These are phyloP conservation scores for Ips typographus DNA, from an alignment of 1,140 invertebrate genomes.

Conservation along the genomic window DNA sequence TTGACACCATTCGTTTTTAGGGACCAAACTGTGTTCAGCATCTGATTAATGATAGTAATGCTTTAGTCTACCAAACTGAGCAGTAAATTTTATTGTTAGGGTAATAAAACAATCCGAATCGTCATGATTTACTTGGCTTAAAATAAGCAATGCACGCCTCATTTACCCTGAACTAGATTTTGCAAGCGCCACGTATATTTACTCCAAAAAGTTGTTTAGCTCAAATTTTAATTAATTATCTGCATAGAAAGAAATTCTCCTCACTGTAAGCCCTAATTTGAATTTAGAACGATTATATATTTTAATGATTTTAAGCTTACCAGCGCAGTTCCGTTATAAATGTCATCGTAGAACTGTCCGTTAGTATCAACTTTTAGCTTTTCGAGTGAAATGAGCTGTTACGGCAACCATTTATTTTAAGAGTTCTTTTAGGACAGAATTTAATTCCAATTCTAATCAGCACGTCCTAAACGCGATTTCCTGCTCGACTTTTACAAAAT, in stretches of 20 bases:
- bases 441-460: constrained; percentile 6
- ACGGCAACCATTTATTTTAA: constrained; percentile 5
- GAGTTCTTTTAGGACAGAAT: not conserved
- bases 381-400: constrained; percentile 9
- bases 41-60: constrained; percentile 31
- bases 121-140: constrained; percentile 18
- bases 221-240: not conserved
- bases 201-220: not conserved
- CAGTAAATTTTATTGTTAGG: constrained; percentile 32
- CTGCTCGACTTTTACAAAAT: constrained; percentile 1
- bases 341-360: not conserved
- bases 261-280: not conserved
- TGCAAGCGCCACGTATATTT: not conserved
- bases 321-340: not conserved
- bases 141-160: constrained; percentile 5
- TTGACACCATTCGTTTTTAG: constrained; percentile 33
- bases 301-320: not conserved
- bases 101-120: constrained; percentile 22
- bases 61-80: constrained; percentile 27
- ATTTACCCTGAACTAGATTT: not conserved
- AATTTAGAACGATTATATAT: not conserved
- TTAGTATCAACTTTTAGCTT: not conserved
- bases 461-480: not conserved
- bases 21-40: constrained; percentile 9
- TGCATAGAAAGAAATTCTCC: not conserved